Evolutionary conservation across 2,797 vertebrate species (phyloP).

Genomic region (Megalops cyprinoides): DNA sequence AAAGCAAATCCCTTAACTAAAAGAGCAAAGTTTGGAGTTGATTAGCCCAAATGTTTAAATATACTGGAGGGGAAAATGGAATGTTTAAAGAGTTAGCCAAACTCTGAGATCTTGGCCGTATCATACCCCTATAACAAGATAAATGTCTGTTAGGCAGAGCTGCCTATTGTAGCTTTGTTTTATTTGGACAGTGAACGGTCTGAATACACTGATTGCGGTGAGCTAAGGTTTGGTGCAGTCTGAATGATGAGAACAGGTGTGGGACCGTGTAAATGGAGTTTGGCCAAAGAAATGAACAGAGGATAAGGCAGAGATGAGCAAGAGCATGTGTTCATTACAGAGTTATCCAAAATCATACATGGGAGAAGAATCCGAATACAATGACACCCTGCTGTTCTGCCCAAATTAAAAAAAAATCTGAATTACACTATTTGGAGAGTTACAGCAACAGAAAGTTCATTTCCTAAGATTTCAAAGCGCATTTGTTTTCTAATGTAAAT

Average conservation of each 20-base stretch:
- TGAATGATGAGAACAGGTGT: background rate
- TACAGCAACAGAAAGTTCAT: too few relatives aligned
- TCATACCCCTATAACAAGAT: background rate
- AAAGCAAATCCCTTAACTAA: conserved; percentile 55
- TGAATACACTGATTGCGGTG: background rate
- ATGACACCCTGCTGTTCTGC: background rate
- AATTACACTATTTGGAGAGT: too few relatives aligned
- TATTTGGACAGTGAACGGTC: background rate
- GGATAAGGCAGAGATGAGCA: too few relatives aligned
- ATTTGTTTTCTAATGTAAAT: too few relatives aligned
- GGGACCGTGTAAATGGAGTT: background rate
- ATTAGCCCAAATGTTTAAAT: conserved; percentile 15
- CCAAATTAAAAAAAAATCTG: background rate
- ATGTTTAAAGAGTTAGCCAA: background rate
- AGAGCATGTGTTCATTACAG: background rate
- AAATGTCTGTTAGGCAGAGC: conserved; percentile 2
- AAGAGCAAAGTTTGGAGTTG: conserved; percentile 48
- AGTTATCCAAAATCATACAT: background rate
- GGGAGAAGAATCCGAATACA: too few relatives aligned
- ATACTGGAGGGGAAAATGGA: background rate
- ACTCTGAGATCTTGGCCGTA: conserved; percentile 2
- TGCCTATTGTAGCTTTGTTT: background rate
- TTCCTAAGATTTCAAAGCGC: too few relatives aligned
- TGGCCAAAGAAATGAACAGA: too few relatives aligned
- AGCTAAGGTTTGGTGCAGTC: background rate